These are phyloP conservation scores for Homalodisca vitripennis DNA, from an alignment of 1,140 invertebrate species.

Conservation along the genomic window DNA sequence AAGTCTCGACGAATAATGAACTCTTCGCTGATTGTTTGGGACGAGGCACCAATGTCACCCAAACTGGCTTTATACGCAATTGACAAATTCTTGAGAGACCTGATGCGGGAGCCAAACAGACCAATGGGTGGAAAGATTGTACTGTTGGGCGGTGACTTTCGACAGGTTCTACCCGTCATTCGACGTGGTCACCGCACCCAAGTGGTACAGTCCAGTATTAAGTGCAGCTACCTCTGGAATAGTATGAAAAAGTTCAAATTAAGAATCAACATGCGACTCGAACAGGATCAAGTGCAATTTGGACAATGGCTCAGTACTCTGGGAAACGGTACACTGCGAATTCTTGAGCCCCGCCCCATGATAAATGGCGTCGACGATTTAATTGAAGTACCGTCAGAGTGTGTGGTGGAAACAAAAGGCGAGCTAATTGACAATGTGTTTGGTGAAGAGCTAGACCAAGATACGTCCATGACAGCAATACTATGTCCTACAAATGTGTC, in stretches of 20 bases:
- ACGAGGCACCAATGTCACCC: neutral
- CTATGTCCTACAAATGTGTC: neutral
- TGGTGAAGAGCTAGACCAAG: neutral
- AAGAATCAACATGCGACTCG: neutral
- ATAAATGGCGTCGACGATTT: neutral
- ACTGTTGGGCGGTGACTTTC: neutral
- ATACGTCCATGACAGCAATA: neutral
- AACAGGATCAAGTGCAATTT: neutral
- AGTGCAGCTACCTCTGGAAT: neutral
- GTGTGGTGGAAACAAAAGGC: neutral
- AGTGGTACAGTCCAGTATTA: neutral
- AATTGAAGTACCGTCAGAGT: neutral
- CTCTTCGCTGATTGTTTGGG: neutral
- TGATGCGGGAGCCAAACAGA: neutral
- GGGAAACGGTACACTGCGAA: neutral
- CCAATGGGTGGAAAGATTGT: neutral
- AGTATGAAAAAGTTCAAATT: neutral
- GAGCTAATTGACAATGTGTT: neutral
- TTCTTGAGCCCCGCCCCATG: neutral
- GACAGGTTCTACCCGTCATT: neutral
- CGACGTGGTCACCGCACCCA: neutral
- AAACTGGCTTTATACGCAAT: neutral
- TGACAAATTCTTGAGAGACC: neutral
- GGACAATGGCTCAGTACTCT: neutral
- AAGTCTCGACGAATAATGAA: neutral